Conservation (phyloP, 2,797 vertebrate genomes). For the Numenius phaeopus region DNA sequence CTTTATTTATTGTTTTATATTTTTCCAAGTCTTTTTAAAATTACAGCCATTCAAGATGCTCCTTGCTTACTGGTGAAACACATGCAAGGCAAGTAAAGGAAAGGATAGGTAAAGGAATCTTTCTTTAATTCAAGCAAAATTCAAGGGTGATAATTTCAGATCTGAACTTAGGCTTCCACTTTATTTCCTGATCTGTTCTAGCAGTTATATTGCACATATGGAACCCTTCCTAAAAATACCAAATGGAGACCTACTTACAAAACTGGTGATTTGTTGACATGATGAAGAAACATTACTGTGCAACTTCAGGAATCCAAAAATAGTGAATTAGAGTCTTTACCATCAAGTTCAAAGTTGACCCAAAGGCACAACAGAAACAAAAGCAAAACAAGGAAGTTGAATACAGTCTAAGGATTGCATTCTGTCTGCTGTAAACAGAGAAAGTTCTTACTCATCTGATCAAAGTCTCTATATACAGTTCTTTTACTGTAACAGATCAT, state of each 20-base stretch:
- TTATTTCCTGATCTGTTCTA: not conserved
- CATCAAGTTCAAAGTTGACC: not conserved
- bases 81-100: not conserved
- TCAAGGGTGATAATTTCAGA: not conserved
- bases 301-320: not conserved
- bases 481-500: not conserved
- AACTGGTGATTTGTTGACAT: not conserved
- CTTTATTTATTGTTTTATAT: too few relatives aligned
- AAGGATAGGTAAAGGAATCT: not conserved
- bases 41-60: rapidly evolving
- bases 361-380: not conserved
- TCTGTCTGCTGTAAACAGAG: not conserved
- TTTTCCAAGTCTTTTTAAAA: not conserved
- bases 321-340: not conserved
- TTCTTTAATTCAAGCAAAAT: not conserved
- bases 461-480: not conserved
- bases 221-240: conserved; percentile 49
- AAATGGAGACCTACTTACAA: not conserved
- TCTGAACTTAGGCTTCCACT: not conserved
- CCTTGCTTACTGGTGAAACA: not conserved
- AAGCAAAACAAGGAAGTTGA: not conserved
- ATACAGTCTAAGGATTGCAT: rapidly evolving
- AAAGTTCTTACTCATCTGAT: not conserved
- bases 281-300: not conserved
- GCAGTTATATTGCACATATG: conserved; percentile 1